Percentiles rank a stretch among this genome's conserved stretches.
These are phyloP conservation scores for Malurus leucopterus DNA, from an alignment of 2,797 vertebrate species.

Conservation along the genomic window DNA sequence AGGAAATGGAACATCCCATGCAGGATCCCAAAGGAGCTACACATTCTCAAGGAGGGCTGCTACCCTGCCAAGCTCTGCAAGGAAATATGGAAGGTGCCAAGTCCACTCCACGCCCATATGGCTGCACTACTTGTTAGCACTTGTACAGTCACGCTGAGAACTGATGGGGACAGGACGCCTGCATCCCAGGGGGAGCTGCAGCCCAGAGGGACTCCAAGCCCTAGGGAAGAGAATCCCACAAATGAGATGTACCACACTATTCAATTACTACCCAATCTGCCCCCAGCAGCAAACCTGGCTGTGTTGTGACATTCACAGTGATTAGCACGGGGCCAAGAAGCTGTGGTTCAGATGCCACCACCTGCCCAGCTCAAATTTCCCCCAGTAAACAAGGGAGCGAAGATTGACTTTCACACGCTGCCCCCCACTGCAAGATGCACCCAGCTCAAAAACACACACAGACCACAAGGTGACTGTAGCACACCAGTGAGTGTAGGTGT, in stretches of 20 bases:
- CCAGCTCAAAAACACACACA: fast-evolving
- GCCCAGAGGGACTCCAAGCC: neutral
- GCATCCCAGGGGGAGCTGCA: neutral
- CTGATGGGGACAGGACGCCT: fast-evolving
- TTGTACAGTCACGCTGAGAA: neutral
- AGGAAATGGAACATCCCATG: neutral
- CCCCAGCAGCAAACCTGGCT: neutral
- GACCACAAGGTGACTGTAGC: neutral
- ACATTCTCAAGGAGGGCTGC: neutral
- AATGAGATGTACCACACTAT: neutral
- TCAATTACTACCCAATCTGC: neutral
- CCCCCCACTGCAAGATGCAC: neutral
- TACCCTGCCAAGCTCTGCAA: neutral
- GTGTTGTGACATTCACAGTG: slow-evolving; percentile 34
- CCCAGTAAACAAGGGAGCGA: neutral
- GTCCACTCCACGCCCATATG: fast-evolving
- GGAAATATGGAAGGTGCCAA: neutral
- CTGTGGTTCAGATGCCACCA: neutral
- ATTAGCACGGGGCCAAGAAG: slow-evolving; percentile 21
- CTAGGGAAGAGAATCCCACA: neutral
- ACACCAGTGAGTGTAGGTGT: fast-evolving
- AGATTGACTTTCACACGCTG: neutral
- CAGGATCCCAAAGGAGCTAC: neutral
- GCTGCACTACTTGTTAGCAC: fast-evolving
- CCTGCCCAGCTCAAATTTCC: slow-evolving; percentile 7